Conservation (phyloP, 2,797 vertebrate species). For the Arrhamphus sclerolepis region DNA sequence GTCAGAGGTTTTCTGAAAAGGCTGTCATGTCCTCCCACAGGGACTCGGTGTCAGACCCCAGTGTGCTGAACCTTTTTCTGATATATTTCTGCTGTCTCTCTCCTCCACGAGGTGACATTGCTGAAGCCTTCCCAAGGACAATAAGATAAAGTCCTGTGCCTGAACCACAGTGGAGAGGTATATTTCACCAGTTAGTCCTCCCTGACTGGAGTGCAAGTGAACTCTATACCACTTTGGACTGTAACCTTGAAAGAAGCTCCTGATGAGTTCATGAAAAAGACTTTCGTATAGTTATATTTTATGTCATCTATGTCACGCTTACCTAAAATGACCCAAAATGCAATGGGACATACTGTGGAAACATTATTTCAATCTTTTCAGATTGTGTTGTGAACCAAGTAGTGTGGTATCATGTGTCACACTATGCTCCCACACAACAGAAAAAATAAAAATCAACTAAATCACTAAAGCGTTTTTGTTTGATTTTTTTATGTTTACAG, state of each 20-base stretch:
- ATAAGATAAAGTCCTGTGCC: slow-evolving; percentile 88
- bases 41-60: slow-evolving; percentile 65
- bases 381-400: not conserved
- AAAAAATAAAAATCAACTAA: no score
- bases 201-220: slow-evolving; percentile 59
- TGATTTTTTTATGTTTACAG: no score
- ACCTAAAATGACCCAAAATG: not conserved
- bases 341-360: not conserved
- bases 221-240: slow-evolving; percentile 59
- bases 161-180: slow-evolving; percentile 77
- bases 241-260: slow-evolving; percentile 78
- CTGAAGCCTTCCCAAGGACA: slow-evolving; percentile 81
- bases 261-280: slow-evolving; percentile 31
- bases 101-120: slow-evolving; percentile 84
- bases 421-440: no score
- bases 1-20: slow-evolving; percentile 78
- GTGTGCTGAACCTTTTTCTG: slow-evolving; percentile 81
- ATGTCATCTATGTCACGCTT: not conserved
- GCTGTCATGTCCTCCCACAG: slow-evolving; percentile 75
- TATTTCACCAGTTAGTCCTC: slow-evolving; percentile 79
- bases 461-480: no score
- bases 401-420: no score
- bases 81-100: slow-evolving; percentile 82
- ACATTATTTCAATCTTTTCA: not conserved
- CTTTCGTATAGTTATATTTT: slow-evolving; percentile 23